Conservation (phyloP, 2,888 invertebrate genomes). For the Drosophila hamatofila region DNA sequence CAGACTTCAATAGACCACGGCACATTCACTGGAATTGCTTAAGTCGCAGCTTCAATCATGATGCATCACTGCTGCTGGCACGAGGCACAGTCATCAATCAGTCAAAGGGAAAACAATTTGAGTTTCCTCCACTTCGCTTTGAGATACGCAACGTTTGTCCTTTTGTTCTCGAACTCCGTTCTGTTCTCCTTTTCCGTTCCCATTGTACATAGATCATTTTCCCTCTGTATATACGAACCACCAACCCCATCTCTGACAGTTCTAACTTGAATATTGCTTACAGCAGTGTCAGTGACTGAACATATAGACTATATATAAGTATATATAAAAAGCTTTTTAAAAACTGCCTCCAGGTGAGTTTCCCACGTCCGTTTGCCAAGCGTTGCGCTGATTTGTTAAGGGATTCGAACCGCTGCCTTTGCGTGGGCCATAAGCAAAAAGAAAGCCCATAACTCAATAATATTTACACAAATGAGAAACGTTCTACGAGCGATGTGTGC, state of each 20-base stretch:
- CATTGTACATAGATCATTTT: slow-evolving; percentile 2
- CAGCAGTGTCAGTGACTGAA: slow-evolving; percentile 8
- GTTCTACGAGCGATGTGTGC: slow-evolving; percentile 39
- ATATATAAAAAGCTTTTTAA: slow-evolving; percentile 35
- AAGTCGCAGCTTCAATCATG: slow-evolving; percentile 6
- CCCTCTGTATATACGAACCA: slow-evolving; percentile 3
- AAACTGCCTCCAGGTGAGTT: slow-evolving; percentile 53
- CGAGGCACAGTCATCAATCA: slow-evolving; percentile 4
- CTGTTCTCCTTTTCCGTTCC: slow-evolving; percentile 1
- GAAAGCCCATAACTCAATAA: neutral
- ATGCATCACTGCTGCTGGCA: neutral
- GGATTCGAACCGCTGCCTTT: slow-evolving; percentile 13
- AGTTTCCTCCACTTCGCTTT: neutral
- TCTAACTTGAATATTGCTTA: slow-evolving; percentile 12
- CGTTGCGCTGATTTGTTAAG: slow-evolving; percentile 14
- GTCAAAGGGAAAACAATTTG: neutral
- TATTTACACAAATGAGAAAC: neutral
- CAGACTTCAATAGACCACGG: neutral
- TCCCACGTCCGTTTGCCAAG: neutral
- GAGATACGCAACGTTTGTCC: slow-evolving; percentile 6
- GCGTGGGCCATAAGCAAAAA: slow-evolving; percentile 24
- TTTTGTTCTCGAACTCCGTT: neutral
- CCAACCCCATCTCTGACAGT: neutral
- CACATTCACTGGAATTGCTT: slow-evolving; percentile 5
- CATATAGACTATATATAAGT: neutral